Conservation (phyloP, 2,888 invertebrate species). For the Drosophila antonietae region DNA sequence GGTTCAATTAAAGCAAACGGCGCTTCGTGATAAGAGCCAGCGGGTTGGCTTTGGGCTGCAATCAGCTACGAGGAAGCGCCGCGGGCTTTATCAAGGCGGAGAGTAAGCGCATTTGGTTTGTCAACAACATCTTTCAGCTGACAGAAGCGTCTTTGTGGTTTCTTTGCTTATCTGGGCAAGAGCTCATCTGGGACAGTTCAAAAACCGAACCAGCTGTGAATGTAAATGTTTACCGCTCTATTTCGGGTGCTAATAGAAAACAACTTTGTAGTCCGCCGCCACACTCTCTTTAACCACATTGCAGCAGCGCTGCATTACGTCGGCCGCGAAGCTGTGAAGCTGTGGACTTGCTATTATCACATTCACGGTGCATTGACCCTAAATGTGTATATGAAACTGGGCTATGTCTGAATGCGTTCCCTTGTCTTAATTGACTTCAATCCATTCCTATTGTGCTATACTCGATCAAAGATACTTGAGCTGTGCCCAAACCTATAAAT, state of each 20-base stretch:
- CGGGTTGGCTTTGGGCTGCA: conserved; percentile 27
- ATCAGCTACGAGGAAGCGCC: background rate
- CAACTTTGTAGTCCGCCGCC: conserved; percentile 31
- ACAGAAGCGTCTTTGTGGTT: conserved; percentile 11
- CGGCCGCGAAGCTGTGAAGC: conserved; percentile 12
- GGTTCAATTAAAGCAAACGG: conserved; percentile 76
- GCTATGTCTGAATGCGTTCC: conserved; percentile 26
- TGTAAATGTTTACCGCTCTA: conserved; percentile 36
- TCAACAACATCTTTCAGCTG: conserved; percentile 55
- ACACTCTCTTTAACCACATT: conserved; percentile 2
- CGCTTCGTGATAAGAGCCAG: conserved; percentile 60
- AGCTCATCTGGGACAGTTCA: conserved; percentile 11
- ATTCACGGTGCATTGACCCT: conserved; percentile 54
- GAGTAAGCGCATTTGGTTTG: conserved; percentile 44
- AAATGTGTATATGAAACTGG: conserved; percentile 24
- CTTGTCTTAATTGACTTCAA: conserved; percentile 26
- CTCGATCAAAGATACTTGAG: background rate
- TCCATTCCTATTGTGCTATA: conserved; percentile 13
- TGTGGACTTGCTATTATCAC: conserved; percentile 44
- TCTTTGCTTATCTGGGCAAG: conserved; percentile 9
- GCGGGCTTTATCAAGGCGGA: conserved; percentile 13
- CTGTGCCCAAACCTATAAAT: background rate
- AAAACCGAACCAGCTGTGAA: background rate
- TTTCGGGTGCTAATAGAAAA: conserved; percentile 34
- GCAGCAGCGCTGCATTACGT: conserved; percentile 7